A percentile compares a stretch with the other conserved stretches of the same genome.
These are phyloP conservation scores for Rhinoderma darwinii DNA, from an alignment of 2,113 vertebrate species.

Conservation along the genomic window DNA sequence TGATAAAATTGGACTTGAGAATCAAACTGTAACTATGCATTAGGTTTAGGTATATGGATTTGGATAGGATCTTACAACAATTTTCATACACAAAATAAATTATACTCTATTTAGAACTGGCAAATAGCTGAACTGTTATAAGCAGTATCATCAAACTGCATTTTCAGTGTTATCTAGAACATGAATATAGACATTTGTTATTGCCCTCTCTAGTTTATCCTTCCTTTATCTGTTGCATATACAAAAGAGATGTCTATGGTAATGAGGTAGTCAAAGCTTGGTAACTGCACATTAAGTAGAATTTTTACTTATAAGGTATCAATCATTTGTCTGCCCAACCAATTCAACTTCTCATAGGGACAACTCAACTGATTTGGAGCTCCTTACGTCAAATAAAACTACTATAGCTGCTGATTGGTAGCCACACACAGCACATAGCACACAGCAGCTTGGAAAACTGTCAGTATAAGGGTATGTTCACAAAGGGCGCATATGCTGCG, in stretches of 20 bases:
- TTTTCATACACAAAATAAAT: background rate
- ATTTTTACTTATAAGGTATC: background rate
- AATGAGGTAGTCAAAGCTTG: background rate
- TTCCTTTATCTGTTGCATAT: background rate
- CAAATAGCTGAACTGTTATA: background rate
- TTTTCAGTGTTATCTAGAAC: background rate
- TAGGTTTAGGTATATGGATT: background rate
- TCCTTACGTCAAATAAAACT: background rate
- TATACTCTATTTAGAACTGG: background rate
- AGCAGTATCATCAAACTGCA: background rate
- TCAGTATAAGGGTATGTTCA: no score
- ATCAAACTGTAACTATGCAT: conserved; percentile 34
- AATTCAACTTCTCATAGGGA: background rate
- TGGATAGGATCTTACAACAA: background rate
- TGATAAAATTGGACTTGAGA: conserved; percentile 44
- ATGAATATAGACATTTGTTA: background rate
- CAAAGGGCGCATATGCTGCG: no score
- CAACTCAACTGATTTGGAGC: background rate
- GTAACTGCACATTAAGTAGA: background rate
- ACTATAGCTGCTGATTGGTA: background rate
- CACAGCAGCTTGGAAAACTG: no score
- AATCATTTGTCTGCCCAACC: background rate
- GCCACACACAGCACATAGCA: no score
- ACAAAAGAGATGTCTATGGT: background rate
- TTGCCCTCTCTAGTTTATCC: background rate